Base-by-base conservation (phyloP, 1,140 invertebrate species). In the Temnothorax curvispinosus region DNA sequence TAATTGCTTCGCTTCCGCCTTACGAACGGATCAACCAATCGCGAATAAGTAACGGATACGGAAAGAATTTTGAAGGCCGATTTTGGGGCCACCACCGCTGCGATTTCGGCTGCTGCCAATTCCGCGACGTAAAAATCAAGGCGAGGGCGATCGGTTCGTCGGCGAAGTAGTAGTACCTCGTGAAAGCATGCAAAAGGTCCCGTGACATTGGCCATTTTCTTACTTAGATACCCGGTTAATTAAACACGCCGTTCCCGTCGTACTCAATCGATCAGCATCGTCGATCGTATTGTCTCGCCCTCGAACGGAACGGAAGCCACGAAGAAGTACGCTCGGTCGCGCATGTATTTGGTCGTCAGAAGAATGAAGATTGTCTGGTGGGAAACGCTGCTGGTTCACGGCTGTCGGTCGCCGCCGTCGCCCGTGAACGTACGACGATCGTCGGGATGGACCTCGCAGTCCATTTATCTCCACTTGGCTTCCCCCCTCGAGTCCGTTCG, bases 121-220 rank as follows among this genome's bases (percentile, higher is more conserved):
- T 7, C 15, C 32, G 76, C n/a, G 35, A 81, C 5, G 58, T 62
- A 75, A 76, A 76, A 13, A 41, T 77, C 82, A 35, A 44, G 27
- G 27, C 21, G 52, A 85, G 15, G 27, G 47, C 64, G 75, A 60
- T 69, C 18, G n/a, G 27, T 74, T 88, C 71, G 82, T 58, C 86
- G 78, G 62, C 87, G 84, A 91, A 89, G 76, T 65, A 88, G n/a
- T 90, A 93, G 88, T 90, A 91, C 89, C 91, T 92, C 89, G 86
- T 89, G 77, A 88, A 90, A 90, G 86, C 85, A 69, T 90, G 90
- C 89, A 91, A 90, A 92, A 87, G 92, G 91, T 93, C 92, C 92
- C 90, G 89, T 93, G 88, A 93, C 87, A 92, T 92, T 92, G 89
- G 90, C 92, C 89, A 75, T 80, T 75, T 74, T 54, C n/a, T 72